Evolutionary conservation across 2,888 invertebrate genomes (phyloP), one percentile per base, ranked within the genome.

Genomic region (Aleiodes leptofemur): DNA sequence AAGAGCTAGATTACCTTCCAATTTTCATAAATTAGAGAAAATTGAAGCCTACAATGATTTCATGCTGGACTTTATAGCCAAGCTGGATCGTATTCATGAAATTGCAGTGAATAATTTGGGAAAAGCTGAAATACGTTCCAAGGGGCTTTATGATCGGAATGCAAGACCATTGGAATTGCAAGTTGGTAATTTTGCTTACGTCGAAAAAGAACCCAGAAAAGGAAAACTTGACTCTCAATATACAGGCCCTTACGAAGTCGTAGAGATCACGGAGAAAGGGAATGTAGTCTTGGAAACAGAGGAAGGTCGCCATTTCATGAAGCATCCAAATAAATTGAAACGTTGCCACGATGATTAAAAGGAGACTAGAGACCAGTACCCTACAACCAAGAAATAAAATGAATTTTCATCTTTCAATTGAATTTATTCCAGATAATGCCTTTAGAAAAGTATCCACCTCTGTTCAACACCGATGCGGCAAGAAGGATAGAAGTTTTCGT

Each of bases 201-300:
- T 77, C 4, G 11, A 51, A 8, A 74, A 70, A 48, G 74, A 70
- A 50, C 51, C 70, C 0, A 23, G 43, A 51, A 53, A 29, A n/a
- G 51, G 59, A 13, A 70, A 74, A 70, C n/a, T 74, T 1, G 61
- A 51, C 9, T n/a, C 3, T n/a, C 23, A 74, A 2, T 74, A 70
- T 11, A 5, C 13, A 0, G 74, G 64, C 9, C 71, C 75, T 9
- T 71, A 38, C 9, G 71, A 71, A 55, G 38, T 75, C 4, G 31
- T 75, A 2, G 75, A 75, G 16, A 43, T 71, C 13, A 57, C 50
- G 48, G 64, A 70, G 0, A 31, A 70, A 6, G 55, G 69, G 4
- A 56, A 56, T 16, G 7, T 70, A 1, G 38, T 43, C 4, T n/a
- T 56, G n/a, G 56, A 48, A 34, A 55, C 34, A 31, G 8, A 31